Evolutionary conservation across 2,113 vertebrate genomes (phyloP).

Genomic region (Upupa epops): DNA sequence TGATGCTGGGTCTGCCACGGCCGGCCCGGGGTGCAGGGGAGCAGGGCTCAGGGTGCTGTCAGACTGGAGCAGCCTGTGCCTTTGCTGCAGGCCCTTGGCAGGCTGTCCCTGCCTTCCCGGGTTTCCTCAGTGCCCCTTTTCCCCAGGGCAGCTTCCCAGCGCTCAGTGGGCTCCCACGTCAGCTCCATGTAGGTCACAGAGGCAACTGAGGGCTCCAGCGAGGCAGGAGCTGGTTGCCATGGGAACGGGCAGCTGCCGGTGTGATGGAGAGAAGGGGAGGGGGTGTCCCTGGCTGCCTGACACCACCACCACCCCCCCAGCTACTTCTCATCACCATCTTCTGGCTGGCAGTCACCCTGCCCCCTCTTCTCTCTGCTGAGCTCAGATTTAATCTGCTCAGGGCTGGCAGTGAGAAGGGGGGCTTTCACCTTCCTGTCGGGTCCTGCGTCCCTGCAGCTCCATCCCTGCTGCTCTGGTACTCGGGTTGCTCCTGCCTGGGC

Average conservation of each 20-base stretch:
- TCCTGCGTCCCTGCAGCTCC: neutral
- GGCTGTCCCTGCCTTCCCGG: neutral
- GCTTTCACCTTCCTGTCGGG: neutral
- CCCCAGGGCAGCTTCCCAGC: neutral
- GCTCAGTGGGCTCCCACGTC: neutral
- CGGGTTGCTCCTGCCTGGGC: neutral
- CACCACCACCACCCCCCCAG: too few species aligned
- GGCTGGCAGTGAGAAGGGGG: neutral
- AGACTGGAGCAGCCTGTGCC: neutral
- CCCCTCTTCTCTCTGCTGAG: neutral
- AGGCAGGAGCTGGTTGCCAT: constrained; percentile 37
- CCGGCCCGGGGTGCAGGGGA: neutral
- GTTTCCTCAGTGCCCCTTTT: neutral
- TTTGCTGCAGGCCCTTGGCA: neutral
- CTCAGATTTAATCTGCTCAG: constrained; percentile 15
- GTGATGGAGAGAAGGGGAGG: neutral
- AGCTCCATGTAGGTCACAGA: constrained; percentile 43
- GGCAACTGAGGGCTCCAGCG: neutral
- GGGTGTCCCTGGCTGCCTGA: neutral
- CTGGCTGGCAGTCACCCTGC: neutral
- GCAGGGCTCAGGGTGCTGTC: neutral
- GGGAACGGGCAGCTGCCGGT: neutral
- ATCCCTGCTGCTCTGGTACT: neutral
- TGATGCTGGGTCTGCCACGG: neutral
- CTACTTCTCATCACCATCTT: neutral